A percentile compares a stretch with the other conserved stretches of the same genome.
phyloP scores from a whole-genome alignment of 1,140 invertebrate genomes.

The Polyergus mexicanus region DNA sequence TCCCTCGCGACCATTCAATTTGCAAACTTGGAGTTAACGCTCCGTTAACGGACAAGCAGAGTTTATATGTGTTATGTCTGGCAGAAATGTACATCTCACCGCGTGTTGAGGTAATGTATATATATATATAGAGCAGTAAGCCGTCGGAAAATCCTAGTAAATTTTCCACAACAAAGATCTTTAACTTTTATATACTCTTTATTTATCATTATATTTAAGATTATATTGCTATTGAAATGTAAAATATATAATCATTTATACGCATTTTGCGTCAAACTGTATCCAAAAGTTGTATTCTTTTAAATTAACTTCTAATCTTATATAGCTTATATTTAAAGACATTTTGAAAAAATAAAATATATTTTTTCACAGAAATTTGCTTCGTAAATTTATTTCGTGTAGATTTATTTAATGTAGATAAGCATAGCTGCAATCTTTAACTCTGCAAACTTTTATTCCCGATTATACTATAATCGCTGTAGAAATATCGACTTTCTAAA shows the following conservation, averaged over 20 bases:
- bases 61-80: not conserved
- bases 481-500: conserved; percentile 27
- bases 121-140: not conserved
- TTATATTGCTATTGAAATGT: not conserved
- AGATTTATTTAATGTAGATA: not conserved
- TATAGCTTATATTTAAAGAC: not conserved
- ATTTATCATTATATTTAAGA: not conserved
- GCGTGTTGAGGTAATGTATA: conserved; percentile 19
- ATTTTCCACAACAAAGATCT: not conserved
- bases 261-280: not conserved
- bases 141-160: not conserved
- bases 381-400: not conserved
- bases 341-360: not conserved
- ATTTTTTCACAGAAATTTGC: conserved; percentile 17
- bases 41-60: not conserved
- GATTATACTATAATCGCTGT: not conserved
- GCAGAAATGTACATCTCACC: conserved; percentile 15
- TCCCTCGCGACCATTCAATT: conserved; percentile 28
- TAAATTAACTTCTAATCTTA: no score
- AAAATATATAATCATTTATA: not conserved
- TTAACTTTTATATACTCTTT: not conserved
- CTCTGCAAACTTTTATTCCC: conserved; percentile 15
- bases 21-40: conserved; percentile 27
- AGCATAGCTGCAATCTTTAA: not conserved
- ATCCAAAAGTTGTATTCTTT: not conserved